A percentile compares a stretch with the other conserved stretches of the same genome.
phyloP scores from a whole-genome alignment of 2,888 invertebrate species.

The Polymixis lichenea region DNA sequence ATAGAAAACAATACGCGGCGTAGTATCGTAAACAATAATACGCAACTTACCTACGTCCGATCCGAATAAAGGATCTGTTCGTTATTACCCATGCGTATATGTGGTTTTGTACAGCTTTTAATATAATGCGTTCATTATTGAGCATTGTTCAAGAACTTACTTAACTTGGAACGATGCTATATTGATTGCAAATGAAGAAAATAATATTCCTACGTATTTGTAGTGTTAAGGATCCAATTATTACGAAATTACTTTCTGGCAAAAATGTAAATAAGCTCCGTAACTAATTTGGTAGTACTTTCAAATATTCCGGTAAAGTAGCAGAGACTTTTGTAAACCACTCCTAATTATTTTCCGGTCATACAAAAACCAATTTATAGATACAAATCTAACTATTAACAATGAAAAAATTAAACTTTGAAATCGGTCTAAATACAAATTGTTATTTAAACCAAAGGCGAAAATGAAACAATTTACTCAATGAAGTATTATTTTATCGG shows the following conservation, averaged over 20 bases:
- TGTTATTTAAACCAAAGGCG: background rate
- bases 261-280: background rate
- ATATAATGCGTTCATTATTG: constrained; percentile 29
- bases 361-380: no score
- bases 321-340: background rate
- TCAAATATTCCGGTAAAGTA: background rate
- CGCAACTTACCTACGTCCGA: constrained; percentile 46
- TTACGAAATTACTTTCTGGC: background rate
- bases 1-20: constrained; percentile 62
- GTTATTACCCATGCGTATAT: constrained; percentile 46
- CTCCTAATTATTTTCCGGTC: no score
- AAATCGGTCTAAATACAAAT: constrained; percentile 12
- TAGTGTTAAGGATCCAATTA: no score
- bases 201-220: background rate
- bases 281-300: background rate
- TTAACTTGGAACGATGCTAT: background rate
- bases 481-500: constrained; percentile 13
- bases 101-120: constrained; percentile 28
- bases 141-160: constrained; percentile 33
- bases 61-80: constrained; percentile 58
- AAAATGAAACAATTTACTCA: constrained; percentile 1
- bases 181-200: background rate
- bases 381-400: background rate
- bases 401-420: no score
- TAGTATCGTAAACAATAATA: constrained; percentile 63